A percentile compares a stretch with the other conserved stretches of the same genome.
Evolutionary conservation across 2,888 invertebrate species (phyloP).

Genomic region (Sabatieria punctata): DNA sequence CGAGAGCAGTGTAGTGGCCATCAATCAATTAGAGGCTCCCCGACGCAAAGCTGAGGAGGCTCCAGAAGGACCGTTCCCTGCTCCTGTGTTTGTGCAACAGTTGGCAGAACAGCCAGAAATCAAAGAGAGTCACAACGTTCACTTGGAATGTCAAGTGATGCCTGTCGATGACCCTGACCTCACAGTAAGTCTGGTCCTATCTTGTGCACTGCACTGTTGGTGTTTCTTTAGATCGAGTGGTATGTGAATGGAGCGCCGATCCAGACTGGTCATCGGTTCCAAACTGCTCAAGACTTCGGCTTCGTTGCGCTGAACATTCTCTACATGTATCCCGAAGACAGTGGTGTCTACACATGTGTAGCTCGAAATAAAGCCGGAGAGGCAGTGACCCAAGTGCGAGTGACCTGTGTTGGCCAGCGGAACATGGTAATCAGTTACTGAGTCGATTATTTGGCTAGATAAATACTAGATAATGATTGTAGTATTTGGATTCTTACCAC

Average conservation of each 20-base stretch:
- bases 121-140: slow-evolving; percentile 36
- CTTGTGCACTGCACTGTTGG: too few relatives aligned
- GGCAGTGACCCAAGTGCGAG: slow-evolving; percentile 65
- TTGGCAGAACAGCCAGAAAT: slow-evolving; percentile 17
- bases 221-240: slow-evolving; percentile 72
- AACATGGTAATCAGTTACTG: slow-evolving; percentile 15
- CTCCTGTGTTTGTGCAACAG: slow-evolving; percentile 9
- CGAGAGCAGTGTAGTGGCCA: slow-evolving; percentile 18
- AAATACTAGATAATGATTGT: too few relatives aligned
- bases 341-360: slow-evolving; percentile 83
- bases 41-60: slow-evolving; percentile 19
- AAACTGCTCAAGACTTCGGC: slow-evolving; percentile 86
- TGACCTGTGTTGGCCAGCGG: slow-evolving; percentile 28
- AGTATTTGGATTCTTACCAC: slow-evolving; percentile 54
- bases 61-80: slow-evolving; percentile 19
- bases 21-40: slow-evolving; percentile 22
- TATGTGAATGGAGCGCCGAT: slow-evolving; percentile 84
- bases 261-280: slow-evolving; percentile 50
- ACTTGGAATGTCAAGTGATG: slow-evolving; percentile 37
- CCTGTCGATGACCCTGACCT: slow-evolving; percentile 38
- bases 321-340: slow-evolving; percentile 90
- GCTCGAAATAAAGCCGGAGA: slow-evolving; percentile 85
- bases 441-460: too few relatives aligned
- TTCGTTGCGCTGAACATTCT: slow-evolving; percentile 88
- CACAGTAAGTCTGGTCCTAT: slow-evolving; percentile 32